phyloP scores from a whole-genome alignment of 2,888 invertebrate species.

The Sarcophaga variegata region DNA sequence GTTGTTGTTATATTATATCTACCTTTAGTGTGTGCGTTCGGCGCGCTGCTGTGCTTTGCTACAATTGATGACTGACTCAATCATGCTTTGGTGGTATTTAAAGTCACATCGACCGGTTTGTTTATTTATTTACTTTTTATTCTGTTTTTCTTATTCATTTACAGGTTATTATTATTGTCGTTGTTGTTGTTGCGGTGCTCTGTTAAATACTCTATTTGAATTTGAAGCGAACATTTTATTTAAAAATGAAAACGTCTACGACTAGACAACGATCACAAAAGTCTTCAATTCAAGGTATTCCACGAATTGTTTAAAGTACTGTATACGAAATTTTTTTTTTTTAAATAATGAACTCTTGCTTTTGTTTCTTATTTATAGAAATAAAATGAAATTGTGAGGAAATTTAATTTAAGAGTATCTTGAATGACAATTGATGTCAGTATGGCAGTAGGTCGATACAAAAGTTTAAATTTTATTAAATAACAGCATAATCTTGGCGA shows the following conservation, averaged over 20 bases:
- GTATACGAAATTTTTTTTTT: not conserved
- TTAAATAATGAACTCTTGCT: not conserved
- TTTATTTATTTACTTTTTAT: constrained; percentile 11
- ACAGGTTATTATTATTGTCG: constrained; percentile 8
- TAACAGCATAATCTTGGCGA: too few relatives aligned
- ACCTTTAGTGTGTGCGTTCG: constrained; percentile 8
- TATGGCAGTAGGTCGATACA: constrained; percentile 3
- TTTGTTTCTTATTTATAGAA: too few relatives aligned
- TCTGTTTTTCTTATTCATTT: constrained; percentile 27
- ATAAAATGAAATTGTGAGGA: too few relatives aligned
- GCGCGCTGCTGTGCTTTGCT: not conserved
- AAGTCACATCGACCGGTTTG: not conserved
- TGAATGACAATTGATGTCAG: not conserved
- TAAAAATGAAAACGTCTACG: too few relatives aligned
- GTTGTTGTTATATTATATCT: constrained; percentile 32
- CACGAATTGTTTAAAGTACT: not conserved
- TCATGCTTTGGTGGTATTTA: constrained; percentile 2
- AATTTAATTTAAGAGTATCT: too few relatives aligned
- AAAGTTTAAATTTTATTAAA: not conserved
- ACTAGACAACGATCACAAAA: not conserved
- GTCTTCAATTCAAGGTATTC: not conserved
- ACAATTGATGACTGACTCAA: constrained; percentile 33
- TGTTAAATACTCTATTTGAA: constrained; percentile 7
- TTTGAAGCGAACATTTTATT: not conserved
- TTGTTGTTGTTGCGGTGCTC: constrained; percentile 1